These are phyloP conservation scores for Megatriorchis doriae DNA, from an alignment of 2,113 vertebrate genomes.

Conservation along the genomic window DNA sequence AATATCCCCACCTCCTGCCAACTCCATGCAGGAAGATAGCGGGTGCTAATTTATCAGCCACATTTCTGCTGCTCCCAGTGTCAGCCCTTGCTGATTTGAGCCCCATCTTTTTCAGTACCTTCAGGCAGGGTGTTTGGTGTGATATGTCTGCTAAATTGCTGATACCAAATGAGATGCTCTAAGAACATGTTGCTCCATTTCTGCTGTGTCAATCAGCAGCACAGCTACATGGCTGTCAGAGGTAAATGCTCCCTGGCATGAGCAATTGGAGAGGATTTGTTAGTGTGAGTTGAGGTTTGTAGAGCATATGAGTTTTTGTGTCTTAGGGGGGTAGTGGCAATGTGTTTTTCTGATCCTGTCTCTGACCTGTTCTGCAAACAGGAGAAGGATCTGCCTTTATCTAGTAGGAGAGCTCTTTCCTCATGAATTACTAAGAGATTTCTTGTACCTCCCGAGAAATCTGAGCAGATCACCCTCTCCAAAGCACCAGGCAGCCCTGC, in stretches of 20 bases:
- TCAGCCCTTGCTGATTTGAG: not conserved
- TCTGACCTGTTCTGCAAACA: not conserved
- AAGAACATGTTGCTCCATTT: not conserved
- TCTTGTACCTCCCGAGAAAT: not conserved
- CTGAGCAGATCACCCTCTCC: not conserved
- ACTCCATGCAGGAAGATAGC: not conserved
- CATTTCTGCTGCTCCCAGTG: not conserved
- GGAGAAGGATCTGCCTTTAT: not conserved
- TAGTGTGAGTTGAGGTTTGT: not conserved
- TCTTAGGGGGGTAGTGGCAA: not conserved
- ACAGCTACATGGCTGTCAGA: not conserved
- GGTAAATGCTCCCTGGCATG: not conserved
- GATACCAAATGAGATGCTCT: not conserved
- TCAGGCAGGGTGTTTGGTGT: not conserved
- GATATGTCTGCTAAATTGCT: not conserved
- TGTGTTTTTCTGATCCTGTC: not conserved
- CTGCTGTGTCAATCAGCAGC: constrained; percentile 10
- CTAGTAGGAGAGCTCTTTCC: not conserved
- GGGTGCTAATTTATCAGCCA: not conserved
- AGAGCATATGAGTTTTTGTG: not conserved
- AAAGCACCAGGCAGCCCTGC: not conserved
- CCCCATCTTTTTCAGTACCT: not conserved
- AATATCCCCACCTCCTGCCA: not conserved
- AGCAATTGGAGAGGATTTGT: not conserved
- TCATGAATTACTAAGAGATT: not conserved